Evolutionary conservation across 2,888 invertebrate genomes (phyloP), one percentile per base, ranked within the genome.

Genomic region (Lepetodrilus schrolli): DNA sequence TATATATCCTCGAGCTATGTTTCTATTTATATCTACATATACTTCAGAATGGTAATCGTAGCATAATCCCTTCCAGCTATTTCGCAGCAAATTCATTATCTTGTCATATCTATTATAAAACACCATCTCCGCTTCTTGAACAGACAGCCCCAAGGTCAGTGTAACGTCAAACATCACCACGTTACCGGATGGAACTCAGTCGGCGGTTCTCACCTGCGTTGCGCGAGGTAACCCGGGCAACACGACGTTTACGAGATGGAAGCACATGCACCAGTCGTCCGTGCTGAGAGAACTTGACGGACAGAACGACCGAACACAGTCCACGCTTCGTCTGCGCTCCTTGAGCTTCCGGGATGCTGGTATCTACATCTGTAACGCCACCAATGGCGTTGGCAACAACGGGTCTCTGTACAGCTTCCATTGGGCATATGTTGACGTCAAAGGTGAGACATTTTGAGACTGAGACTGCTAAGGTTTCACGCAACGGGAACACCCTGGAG

Each of bases 331-430:
- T 7, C 26, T 58, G 58, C 17, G 30, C 17, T 58, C 58, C 13
- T 34, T 58, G 13, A 23, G 30, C 30, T 58, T n/a, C n/a, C 10
- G 17, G 17, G 58, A 58, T 17, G 17, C 10, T 7, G 58, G 58
- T 13, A 58, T 58, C 3, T 58, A 58, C 17, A 58, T 58, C 23
- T 58, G 58, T 58, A 58, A 58, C n/a, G 58, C 26, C 4, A 30
- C 58, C n/a, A 58, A 58, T 30, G 58, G 30, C 58, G 17, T 58
- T 30, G 30, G 30, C n/a, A 58, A 30, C 3, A 58, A 58, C 30
- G 58, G 30, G 1, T 58, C 58, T 2, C 10, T 13, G 5, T 30
- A 58, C 34, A 30, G 58, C 8, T 58, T 58, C 21, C 58, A 58
- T 58, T 58, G 58, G 58, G 17, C 58, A 0, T 17, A 13, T 7